These are phyloP conservation scores for Tetragonula clypearis DNA, from an alignment of 1,140 invertebrate genomes.

Conservation along the genomic window DNA sequence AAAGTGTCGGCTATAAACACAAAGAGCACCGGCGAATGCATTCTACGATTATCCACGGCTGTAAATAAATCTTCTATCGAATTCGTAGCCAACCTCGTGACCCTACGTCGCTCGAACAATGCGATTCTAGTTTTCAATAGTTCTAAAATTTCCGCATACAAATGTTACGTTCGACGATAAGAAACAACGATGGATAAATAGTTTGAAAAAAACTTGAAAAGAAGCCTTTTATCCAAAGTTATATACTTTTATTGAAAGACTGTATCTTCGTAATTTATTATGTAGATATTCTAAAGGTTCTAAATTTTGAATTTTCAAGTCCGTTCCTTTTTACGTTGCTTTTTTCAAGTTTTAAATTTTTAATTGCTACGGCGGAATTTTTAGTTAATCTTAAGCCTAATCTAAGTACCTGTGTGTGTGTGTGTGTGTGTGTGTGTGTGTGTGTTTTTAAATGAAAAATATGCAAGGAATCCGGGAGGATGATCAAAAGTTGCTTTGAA, in stretches of 20 bases:
- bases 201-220: background rate
- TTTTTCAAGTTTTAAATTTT: background rate
- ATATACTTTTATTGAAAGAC: no score
- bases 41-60: slow-evolving; percentile 26
- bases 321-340: background rate
- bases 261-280: background rate
- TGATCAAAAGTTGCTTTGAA: background rate
- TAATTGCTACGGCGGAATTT: background rate
- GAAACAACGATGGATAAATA: background rate
- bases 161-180: background rate
- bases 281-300: background rate
- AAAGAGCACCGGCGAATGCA: slow-evolving; percentile 28
- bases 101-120: background rate
- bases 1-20: slow-evolving; percentile 39
- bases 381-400: background rate
- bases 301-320: background rate
- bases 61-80: slow-evolving; percentile 49
- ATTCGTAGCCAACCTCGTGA: background rate
- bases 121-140: slow-evolving; percentile 24
- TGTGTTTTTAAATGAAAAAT: background rate
- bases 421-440: background rate
- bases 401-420: background rate
- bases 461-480: background rate
- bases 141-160: slow-evolving; percentile 7
- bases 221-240: background rate